Conservation (phyloP, 1,140 invertebrate genomes). For the Phortica variegata region DNA sequence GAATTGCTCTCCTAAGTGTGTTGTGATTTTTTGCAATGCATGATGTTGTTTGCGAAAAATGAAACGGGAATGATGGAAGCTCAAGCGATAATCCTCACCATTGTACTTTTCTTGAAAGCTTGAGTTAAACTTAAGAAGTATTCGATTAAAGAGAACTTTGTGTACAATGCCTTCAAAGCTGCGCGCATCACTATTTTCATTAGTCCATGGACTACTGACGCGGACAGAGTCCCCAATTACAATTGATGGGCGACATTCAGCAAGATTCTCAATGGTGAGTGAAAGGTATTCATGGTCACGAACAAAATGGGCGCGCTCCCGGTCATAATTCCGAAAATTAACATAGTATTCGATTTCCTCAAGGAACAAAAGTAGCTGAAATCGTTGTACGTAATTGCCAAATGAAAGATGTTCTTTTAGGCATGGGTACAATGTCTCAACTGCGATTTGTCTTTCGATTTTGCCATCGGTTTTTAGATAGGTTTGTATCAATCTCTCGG, state of each 20-base stretch:
- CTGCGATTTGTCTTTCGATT: constrained; percentile 41
- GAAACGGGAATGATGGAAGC: constrained; percentile 64
- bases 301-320: constrained; percentile 65
- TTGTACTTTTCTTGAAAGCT: constrained; percentile 70
- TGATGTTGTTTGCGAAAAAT: constrained; percentile 66
- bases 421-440: constrained; percentile 57
- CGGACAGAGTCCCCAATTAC: constrained; percentile 74
- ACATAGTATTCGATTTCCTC: constrained; percentile 71
- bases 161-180: constrained; percentile 80
- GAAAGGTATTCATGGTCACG: constrained; percentile 67
- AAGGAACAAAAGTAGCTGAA: constrained; percentile 71
- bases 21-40: constrained; percentile 63
- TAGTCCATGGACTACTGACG: constrained; percentile 58
- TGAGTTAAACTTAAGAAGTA: constrained; percentile 73
- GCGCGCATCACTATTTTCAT: constrained; percentile 2
- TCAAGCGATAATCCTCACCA: constrained; percentile 66
- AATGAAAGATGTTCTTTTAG: constrained; percentile 59
- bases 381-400: constrained; percentile 64
- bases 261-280: constrained; percentile 73
- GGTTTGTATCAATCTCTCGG: constrained; percentile 60
- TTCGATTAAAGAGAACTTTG: constrained; percentile 65
- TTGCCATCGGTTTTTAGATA: constrained; percentile 57
- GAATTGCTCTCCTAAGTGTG: constrained; percentile 60
- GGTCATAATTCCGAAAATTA: constrained; percentile 68
- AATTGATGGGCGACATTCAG: constrained; percentile 79